phyloP scores from a whole-genome alignment of 2,888 invertebrate genomes.

The Noctua comes region DNA sequence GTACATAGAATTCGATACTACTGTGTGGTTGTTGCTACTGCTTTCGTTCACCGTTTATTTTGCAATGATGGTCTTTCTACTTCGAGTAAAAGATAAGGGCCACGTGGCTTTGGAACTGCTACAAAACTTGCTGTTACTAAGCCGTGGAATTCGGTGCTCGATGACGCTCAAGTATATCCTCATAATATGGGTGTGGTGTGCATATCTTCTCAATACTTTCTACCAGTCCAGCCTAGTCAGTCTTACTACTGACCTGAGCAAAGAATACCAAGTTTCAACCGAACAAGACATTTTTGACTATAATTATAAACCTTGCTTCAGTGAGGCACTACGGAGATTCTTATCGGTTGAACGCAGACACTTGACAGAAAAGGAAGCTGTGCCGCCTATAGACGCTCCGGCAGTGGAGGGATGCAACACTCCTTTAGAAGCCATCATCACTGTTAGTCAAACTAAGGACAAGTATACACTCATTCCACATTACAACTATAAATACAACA shows the following conservation, averaged over 20 bases:
- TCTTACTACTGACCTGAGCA: constrained; percentile 69
- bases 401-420: constrained; percentile 52
- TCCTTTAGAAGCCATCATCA: constrained; percentile 22
- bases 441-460: constrained; percentile 36
- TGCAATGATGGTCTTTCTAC: constrained; percentile 60
- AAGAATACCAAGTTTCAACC: constrained; percentile 73
- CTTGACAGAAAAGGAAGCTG: background rate
- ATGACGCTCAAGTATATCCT: constrained; percentile 63
- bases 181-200: constrained; percentile 74
- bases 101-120: constrained; percentile 68
- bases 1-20: constrained; percentile 71
- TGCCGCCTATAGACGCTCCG: background rate
- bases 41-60: constrained; percentile 66
- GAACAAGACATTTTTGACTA: constrained; percentile 69
- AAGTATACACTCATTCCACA: constrained; percentile 47
- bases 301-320: constrained; percentile 75
- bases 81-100: constrained; percentile 66
- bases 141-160: constrained; percentile 60
- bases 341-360: constrained; percentile 39
- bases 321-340: constrained; percentile 61
- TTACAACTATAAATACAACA: constrained; percentile 46
- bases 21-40: constrained; percentile 72
- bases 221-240: constrained; percentile 76
- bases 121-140: constrained; percentile 71
- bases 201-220: constrained; percentile 71